These are phyloP conservation scores for Quiscalus mexicanus DNA, from an alignment of 2,113 vertebrate genomes.

Conservation along the genomic window DNA sequence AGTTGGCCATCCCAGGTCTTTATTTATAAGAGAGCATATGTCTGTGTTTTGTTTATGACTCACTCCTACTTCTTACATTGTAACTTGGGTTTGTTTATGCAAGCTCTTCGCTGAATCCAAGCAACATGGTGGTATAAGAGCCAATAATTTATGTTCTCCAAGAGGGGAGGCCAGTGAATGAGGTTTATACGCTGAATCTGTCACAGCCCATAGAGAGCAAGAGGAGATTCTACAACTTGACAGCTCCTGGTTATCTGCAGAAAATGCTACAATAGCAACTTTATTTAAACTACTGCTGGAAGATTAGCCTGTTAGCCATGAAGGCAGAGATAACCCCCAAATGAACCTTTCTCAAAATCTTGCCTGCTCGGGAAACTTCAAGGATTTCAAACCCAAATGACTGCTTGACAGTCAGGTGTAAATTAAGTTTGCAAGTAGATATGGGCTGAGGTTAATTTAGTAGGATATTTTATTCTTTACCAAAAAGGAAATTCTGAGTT, in stretches of 20 bases:
- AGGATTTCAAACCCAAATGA: slow-evolving; percentile 20
- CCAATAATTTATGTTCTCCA: slow-evolving; percentile 67
- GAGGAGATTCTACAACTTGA: slow-evolving; percentile 34
- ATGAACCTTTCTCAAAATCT: slow-evolving; percentile 33
- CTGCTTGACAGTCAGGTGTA: slow-evolving; percentile 34
- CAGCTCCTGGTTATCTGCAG: slow-evolving; percentile 38
- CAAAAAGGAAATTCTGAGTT: not conserved
- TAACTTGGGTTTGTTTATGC: slow-evolving; percentile 76
- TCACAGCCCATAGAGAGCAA: slow-evolving; percentile 41
- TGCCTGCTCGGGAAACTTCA: not conserved
- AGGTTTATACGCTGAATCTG: slow-evolving; percentile 58
- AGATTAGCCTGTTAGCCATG: slow-evolving; percentile 25
- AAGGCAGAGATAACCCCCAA: slow-evolving; percentile 32
- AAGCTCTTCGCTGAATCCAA: slow-evolving; percentile 71
- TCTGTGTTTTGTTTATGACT: slow-evolving; percentile 81
- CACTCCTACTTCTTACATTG: slow-evolving; percentile 73
- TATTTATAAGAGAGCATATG: slow-evolving; percentile 80
- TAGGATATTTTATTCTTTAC: slow-evolving; percentile 12
- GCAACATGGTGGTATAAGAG: slow-evolving; percentile 63
- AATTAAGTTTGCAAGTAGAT: slow-evolving; percentile 40
- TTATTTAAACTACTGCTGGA: slow-evolving; percentile 10
- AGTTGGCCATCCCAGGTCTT: slow-evolving; percentile 70
- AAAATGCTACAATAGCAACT: slow-evolving; percentile 21
- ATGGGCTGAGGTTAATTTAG: slow-evolving; percentile 36
- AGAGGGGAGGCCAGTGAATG: slow-evolving; percentile 52